Base-by-base conservation (phyloP, 2,888 invertebrate species). In the Ophraella communa region DNA sequence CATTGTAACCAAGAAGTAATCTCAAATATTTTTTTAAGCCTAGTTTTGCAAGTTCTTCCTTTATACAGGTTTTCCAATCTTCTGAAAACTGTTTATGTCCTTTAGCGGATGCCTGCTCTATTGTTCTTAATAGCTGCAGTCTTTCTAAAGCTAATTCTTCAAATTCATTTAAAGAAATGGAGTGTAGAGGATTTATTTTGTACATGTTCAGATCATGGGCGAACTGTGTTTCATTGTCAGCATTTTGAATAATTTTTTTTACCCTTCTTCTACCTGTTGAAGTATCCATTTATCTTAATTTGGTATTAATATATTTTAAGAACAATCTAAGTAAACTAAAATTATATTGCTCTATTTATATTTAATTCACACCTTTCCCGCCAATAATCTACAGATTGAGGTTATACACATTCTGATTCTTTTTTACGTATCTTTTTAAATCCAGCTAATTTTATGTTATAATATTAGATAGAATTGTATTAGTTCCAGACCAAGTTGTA, bases 91-190 rank as follows among this genome's bases (percentile, higher is more conserved):
- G 74, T 68, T 88, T 87, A 24, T 88, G 80, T 35, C 88, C 88
- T 78, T 88, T 88, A 30, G 86, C 85, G 35, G 87, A 88, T 3
- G 91, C 89, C 64, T 90, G 87, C 74, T 95, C 94, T 52, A 96
- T 84, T 62, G 88, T 87, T 72, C 94, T 87, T 49, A 96, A 81
- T 66, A 94, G 87, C 81, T 90, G 90, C 17, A 96, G 82, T 72
- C 96, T 86, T 79, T 96, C 95, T 52, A 94, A 80, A 1, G 96
- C 94, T 71, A 94, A 85, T 51, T 91, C 90, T 84, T 96, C 94
- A 81, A 97, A 96, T 81, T 96, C 95, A 67, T 89, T 86, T 20
- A 97, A 84, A 60, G 88, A 85, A 66, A 96, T 87, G 62, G 89
- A 87, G 66, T 89, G 89, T 27, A 79, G 83, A 4, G 97, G 97